Evolutionary conservation across 2,113 vertebrate species (phyloP), one percentile per base, ranked within the genome.

Genomic region (Ciconia boyciana): DNA sequence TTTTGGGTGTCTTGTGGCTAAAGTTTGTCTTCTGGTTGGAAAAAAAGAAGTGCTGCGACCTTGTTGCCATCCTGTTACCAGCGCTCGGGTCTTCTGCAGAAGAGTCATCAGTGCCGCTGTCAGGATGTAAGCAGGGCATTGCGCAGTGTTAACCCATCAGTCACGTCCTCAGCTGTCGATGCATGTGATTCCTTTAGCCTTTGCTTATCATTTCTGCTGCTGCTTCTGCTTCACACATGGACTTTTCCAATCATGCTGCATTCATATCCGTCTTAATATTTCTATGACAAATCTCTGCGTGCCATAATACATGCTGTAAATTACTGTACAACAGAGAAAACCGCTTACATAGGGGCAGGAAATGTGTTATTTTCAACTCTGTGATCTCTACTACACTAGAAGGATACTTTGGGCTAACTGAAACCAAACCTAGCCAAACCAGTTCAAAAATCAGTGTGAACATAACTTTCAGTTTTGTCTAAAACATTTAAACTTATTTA

Each of bases 341-440:
- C 7, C 0, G 0, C 44, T 88, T 32, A 44, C 6, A 8, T 1
- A 49, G 58, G 24, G 17, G 25, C 54, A 86, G 68, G 58, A 86
- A 88, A 74, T 9, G 13, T 46, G 41, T 44, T 57, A 7, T 57
- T 89, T 69, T 66, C 41, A 83, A 18, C 11, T 64, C 74, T 48
- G 16, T 0, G 0, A 29, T 77, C 66, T 76, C 22, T 36, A 20
- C 29, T 29, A 31, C 10, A 7, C 25, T 49, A 32, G 24, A 78
- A 87, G 34, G 24, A 54, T 57, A 41, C 41, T 41, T 64, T 11
- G n/a, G n/a, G 15, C 61, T 66, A 34, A 60, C 52, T 48, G 39
- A 69, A 61, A 61, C 24, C 36, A 62, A 81, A 80, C 18, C 29
- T 34, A 70, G 16, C 64, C 80, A 83, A 72, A 58, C 8, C 46